phyloP scores from a whole-genome alignment of 2,888 invertebrate species.

The Lithophane leautieri region DNA sequence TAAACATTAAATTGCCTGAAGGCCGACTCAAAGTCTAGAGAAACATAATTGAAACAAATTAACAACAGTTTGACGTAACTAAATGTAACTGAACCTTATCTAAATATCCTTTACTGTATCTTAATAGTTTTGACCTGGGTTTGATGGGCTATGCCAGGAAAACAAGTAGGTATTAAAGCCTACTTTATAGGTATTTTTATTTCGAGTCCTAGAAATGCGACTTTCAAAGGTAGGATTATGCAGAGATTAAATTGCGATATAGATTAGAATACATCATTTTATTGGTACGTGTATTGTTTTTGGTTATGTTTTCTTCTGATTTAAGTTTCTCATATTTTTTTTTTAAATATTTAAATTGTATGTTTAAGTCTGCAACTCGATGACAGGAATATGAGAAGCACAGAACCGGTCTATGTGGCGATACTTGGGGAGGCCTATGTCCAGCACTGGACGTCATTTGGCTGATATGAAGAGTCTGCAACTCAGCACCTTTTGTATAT shows the following conservation, averaged over 20 bases:
- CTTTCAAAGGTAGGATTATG: not conserved
- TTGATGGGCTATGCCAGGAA: slow-evolving; percentile 15
- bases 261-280: not conserved
- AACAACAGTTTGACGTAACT: slow-evolving; percentile 37
- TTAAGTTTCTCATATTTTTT: not conserved
- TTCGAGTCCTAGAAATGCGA: not conserved
- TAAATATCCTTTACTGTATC: slow-evolving; percentile 24
- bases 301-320: not conserved
- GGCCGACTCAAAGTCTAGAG: slow-evolving; percentile 33
- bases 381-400: not conserved
- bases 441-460: not conserved
- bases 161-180: slow-evolving; percentile 19
- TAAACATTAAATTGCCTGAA: slow-evolving; percentile 15
- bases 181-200: slow-evolving; percentile 6
- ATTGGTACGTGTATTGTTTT: not conserved
- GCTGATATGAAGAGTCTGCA: not conserved
- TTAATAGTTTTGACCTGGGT: slow-evolving; percentile 32
- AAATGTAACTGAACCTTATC: slow-evolving; percentile 50
- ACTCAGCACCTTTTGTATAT: not conserved
- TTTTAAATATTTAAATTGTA: not conserved
- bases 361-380: not conserved
- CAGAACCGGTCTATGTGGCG: not conserved
- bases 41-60: slow-evolving; percentile 55
- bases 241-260: not conserved
- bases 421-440: not conserved